Evolutionary conservation across 2,888 invertebrate genomes (phyloP), one percentile per base, ranked within the genome.

Genomic region (Acanthosepion lycidas): DNA sequence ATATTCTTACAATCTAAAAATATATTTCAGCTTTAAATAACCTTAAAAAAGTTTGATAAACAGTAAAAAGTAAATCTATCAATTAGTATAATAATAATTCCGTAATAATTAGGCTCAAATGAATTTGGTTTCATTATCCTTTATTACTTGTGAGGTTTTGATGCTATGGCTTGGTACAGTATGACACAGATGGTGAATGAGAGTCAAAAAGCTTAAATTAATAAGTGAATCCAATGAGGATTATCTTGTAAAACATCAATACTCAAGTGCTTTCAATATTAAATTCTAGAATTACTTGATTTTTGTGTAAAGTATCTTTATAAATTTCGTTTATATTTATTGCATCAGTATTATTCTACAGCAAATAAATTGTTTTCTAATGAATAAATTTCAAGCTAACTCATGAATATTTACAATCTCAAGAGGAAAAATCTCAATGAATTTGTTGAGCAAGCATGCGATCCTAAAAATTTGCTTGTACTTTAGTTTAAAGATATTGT

Each of bases 281-380:
- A 78, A n/a, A 78, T n/a, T 59, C 59, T 59, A 78, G n/a, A 33
- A 78, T 78, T 33, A 78, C n/a, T 78, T 78, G 15, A 78, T n/a
- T 78, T 78, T 18, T 33, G 6, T n/a, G 23, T n/a, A 33, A 78
- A 78, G 9, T 33, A 33, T 78, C n/a, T n/a, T 12, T 78, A 33
- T 78, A 78, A n/a, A 78, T n/a, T 78, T 78, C 33, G 5, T 78
- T 6, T n/a, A 78, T 78, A 78, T 12, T n/a, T 78, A 78, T 78
- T 78, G 28, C 23, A 59, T 59, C 23, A 59, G n/a, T 33, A 33
- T 78, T 12, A n/a, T 33, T 78, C n/a, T 5, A 78, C 15, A n/a
- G n/a, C n/a, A 78, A 78, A 78, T 78, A n/a, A 78, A 78, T 78
- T 33, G 78, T 78, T 78, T 78, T 78, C n/a, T 78, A 78, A 78